Evolutionary conservation across 2,888 invertebrate species (phyloP).

Genomic region (Scaptomyza flava): DNA sequence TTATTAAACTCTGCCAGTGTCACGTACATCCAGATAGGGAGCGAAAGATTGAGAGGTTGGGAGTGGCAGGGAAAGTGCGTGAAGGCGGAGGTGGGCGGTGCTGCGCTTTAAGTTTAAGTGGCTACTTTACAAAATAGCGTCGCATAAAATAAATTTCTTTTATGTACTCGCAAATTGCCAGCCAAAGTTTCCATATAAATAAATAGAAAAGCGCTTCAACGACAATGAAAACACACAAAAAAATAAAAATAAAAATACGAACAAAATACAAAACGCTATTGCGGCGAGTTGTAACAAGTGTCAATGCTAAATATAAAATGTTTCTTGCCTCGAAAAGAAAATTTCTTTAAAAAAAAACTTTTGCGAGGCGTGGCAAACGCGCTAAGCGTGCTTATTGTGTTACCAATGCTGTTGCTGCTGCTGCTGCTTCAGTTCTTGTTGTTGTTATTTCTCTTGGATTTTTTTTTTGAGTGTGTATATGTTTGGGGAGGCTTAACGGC

Average conservation of each 20-base stretch:
- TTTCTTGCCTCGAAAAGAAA: constrained; percentile 48
- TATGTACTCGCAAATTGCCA: constrained; percentile 79
- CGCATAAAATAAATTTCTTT: constrained; percentile 78
- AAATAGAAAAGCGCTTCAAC: constrained; percentile 69
- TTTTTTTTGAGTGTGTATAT: constrained; percentile 10
- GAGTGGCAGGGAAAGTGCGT: background rate
- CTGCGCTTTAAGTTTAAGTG: constrained; percentile 73
- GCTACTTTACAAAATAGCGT: constrained; percentile 76
- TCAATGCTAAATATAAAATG: constrained; percentile 73
- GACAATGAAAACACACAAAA: constrained; percentile 46
- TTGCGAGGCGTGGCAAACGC: constrained; percentile 60
- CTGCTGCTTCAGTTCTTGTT: constrained; percentile 16
- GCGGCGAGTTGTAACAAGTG: constrained; percentile 72
- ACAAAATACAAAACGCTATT: constrained; percentile 60
- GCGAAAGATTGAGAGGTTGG: background rate
- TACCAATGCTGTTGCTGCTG: constrained; percentile 22
- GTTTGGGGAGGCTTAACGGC: constrained; percentile 62
- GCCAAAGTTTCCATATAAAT: constrained; percentile 78
- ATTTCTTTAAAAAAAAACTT: constrained; percentile 65
- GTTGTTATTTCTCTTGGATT: constrained; percentile 30
- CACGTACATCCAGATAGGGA: constrained; percentile 48
- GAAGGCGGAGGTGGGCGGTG: background rate
- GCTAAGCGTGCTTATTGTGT: constrained; percentile 69
- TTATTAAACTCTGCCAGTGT: constrained; percentile 65
- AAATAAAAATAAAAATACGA: constrained; percentile 6